A percentile compares a stretch with the other conserved stretches of the same genome.
Evolutionary conservation across 2,797 vertebrate species (phyloP).

Genomic region (Spinus olivaceus): DNA sequence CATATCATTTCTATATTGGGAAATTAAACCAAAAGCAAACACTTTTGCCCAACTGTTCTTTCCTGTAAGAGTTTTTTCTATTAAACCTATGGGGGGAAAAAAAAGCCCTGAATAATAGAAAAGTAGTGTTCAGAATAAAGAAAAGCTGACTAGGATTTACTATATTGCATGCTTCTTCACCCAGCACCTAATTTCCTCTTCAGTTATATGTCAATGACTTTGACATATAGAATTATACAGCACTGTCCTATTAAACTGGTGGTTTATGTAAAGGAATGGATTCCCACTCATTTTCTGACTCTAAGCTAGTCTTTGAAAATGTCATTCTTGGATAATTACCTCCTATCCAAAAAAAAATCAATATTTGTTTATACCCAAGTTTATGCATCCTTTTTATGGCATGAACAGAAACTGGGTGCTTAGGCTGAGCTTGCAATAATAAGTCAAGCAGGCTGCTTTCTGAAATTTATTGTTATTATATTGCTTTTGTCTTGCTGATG

Average conservation of each 20-base stretch:
- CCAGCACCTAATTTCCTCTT: not conserved
- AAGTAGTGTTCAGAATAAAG: not conserved
- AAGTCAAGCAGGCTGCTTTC: not conserved
- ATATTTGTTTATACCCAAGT: not conserved
- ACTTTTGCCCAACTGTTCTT: not conserved
- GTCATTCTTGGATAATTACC: not conserved
- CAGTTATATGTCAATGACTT: not conserved
- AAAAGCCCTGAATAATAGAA: rapidly evolving
- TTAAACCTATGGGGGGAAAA: rapidly evolving
- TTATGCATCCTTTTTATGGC: not conserved
- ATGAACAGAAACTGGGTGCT: not conserved
- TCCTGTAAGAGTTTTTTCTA: not conserved
- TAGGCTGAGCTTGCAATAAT: not conserved
- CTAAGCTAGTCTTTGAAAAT: not conserved
- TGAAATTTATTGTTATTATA: not conserved
- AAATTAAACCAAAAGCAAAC: not conserved
- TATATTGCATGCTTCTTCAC: not conserved
- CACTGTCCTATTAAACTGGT: not conserved
- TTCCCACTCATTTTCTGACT: not conserved
- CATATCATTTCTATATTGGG: not conserved
- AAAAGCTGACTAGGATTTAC: not conserved
- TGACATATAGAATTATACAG: not conserved
- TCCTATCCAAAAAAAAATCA: not conserved
- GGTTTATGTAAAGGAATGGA: not conserved
- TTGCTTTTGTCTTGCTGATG: not conserved